Evolutionary conservation across 1,140 invertebrate species (phyloP), one percentile per base, ranked within the genome.

Genomic region (Drosophila simulans): DNA sequence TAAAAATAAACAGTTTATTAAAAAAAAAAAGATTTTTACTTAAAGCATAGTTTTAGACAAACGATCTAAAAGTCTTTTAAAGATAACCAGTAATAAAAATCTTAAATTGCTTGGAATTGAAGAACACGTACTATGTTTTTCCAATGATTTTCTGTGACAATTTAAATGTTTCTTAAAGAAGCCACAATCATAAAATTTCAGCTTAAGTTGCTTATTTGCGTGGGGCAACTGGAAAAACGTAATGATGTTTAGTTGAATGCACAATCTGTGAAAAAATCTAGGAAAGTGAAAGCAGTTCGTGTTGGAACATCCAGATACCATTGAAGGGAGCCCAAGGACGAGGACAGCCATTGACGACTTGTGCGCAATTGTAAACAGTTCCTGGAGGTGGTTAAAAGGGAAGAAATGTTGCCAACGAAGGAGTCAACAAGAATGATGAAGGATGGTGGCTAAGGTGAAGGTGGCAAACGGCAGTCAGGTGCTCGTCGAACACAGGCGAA

Each of bases 291-390:
- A 66, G 35, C 20, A 40, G 25, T 66, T 51, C 22, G 17, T 43
- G 62, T 17, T 60, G 39, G 13, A 12, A 31, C 31, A 31, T 15
- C 4, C n/a, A 52, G 60, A 65, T 52, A 53, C 35, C 42, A 8
- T 58, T 48, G 15, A 12, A 45, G 42, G 2, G 7, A 12, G 13
- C 17, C 43, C 59, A 65, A 34, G 64, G 59, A 65, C 64, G 43
- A 52, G 64, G 59, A 65, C 60, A 65, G 15, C 12, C 60, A 25
- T 65, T 53, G 37, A 52, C 60, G 64, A 68, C 64, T 65, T 65
- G 59, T 52, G 60, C 64, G 31, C 60, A 52, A 65, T 68, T 68
- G 64, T 65, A 68, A 68, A 68, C 64, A 68, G 37, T 68, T 65
- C 1, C 2, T 10, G n/a, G 13, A 51, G 22, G 31, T 35, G 25